These are phyloP conservation scores for Clupea harengus DNA, from an alignment of 2,113 vertebrate species.

Conservation along the genomic window DNA sequence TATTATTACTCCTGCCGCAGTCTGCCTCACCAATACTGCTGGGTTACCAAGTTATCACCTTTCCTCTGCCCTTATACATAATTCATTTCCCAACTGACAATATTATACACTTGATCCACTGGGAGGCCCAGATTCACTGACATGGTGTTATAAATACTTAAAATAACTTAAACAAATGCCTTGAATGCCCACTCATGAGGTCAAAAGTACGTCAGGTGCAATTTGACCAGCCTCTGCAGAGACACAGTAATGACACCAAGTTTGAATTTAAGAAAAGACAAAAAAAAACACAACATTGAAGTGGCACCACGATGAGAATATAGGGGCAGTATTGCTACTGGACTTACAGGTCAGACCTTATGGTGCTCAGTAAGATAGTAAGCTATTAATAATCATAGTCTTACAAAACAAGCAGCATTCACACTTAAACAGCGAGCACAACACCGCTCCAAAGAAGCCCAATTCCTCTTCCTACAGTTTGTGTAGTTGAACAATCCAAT, in stretches of 20 bases:
- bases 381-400: background rate
- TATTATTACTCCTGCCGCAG: background rate
- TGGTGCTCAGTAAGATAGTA: background rate
- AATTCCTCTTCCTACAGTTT: background rate
- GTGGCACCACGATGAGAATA: constrained; percentile 38
- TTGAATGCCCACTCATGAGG: background rate
- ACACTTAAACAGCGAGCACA: background rate
- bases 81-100: background rate
- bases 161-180: too few species aligned
- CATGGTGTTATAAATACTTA: background rate
- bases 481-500: background rate
- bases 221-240: background rate
- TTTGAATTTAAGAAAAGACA: background rate
- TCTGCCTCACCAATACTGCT: background rate
- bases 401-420: background rate
- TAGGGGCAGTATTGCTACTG: background rate
- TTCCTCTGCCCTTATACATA: background rate
- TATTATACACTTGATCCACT: background rate
- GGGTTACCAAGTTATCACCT: background rate
- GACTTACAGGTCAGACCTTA: background rate
- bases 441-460: background rate
- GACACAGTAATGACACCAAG: background rate
- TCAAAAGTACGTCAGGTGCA: background rate
- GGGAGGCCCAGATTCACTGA: background rate
- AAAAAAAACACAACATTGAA: background rate